Percentiles rank a stretch among this genome's conserved stretches.
These are phyloP conservation scores for Synergus itoensis DNA, from an alignment of 2,888 invertebrate genomes.

Conservation along the genomic window DNA sequence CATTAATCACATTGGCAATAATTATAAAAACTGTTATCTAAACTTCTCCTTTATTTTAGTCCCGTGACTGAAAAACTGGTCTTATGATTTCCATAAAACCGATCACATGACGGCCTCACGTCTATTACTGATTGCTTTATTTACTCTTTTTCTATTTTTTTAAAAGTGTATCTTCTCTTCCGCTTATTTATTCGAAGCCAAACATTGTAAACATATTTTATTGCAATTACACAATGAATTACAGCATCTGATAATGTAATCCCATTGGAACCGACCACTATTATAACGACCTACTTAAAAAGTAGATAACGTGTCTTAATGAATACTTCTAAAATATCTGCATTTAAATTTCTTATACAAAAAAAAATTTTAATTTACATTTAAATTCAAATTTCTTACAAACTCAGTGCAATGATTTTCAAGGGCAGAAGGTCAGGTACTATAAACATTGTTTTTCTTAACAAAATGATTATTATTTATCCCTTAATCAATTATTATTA, in stretches of 20 bases:
- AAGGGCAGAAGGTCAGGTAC: no score
- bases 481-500: no score
- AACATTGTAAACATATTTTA: not conserved
- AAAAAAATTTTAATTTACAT: no score
- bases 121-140: constrained; percentile 9
- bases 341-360: no score
- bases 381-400: no score
- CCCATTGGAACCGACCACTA: not conserved
- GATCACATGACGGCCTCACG: constrained; percentile 30
- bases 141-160: not conserved
- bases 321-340: not conserved
- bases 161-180: not conserved
- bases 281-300: not conserved
- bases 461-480: no score
- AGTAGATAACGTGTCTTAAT: not conserved
- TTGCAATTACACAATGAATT: not conserved
- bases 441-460: no score
- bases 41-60: constrained; percentile 11
- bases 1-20: constrained; percentile 26
- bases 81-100: constrained; percentile 34
- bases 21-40: constrained; percentile 8
- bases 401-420: no score
- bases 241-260: not conserved
- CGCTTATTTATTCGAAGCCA: not conserved
- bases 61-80: constrained; percentile 27